phyloP scores from a whole-genome alignment of 2,113 vertebrate genomes.

The Saguinus midas region DNA sequence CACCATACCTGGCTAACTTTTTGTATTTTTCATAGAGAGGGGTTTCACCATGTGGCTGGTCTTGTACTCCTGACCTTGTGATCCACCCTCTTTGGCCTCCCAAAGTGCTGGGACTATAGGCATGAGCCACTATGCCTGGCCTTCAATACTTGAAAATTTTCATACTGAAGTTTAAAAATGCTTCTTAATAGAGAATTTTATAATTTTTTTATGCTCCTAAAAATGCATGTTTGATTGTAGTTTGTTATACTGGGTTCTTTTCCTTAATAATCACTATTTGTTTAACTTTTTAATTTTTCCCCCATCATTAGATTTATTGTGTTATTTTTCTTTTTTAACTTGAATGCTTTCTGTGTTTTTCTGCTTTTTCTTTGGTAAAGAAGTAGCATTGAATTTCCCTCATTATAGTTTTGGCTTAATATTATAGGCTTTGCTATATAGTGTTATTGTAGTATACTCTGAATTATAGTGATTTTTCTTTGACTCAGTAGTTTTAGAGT shows the following conservation, averaged over 20 bases:
- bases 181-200: not conserved
- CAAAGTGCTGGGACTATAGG: no score
- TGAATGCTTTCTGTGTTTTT: not conserved
- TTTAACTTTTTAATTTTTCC: not conserved
- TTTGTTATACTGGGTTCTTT: not conserved
- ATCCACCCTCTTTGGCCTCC: no score
- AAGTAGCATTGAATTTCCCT: not conserved
- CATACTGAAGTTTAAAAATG: not conserved
- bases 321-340: not conserved
- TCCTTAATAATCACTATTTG: not conserved
- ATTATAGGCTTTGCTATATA: not conserved
- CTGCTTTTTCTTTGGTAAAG: conserved; percentile 18
- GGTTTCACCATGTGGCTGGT: no score
- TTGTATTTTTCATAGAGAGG: no score
- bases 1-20: no score
- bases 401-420: conserved; percentile 7
- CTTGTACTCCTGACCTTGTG: no score
- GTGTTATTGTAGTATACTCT: not conserved
- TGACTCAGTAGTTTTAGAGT: not conserved
- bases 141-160: not conserved
- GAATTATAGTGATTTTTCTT: conserved; percentile 39
- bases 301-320: not conserved
- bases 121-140: no score
- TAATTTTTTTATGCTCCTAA: not conserved
- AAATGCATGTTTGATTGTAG: not conserved